Evolutionary conservation across 2,113 vertebrate species (phyloP), one percentile per base, ranked within the genome.

Genomic region (Tyrannus savana): DNA sequence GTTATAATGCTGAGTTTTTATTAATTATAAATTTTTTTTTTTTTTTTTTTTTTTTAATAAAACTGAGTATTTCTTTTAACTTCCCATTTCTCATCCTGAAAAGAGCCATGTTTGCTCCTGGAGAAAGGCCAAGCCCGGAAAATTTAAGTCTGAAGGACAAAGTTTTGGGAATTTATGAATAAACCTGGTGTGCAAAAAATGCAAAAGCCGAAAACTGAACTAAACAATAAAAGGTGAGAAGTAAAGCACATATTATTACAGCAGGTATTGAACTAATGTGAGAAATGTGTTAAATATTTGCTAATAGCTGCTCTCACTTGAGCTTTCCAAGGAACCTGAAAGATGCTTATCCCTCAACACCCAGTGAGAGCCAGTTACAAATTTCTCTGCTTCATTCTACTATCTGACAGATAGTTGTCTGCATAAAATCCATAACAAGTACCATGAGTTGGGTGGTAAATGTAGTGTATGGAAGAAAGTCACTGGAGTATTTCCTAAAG

Each of bases 41-140:
- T n/a, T n/a, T n/a, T n/a, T n/a, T n/a, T n/a, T 37, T 73, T 19
- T 11, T 73, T 60, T 30, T 7, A 31, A 27, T 81, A 50, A 82
- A 87, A 53, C n/a, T 12, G 1, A 67, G 3, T 33, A 39, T 87
- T 84, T 92, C 8, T 92, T 64, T 73, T 58, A 41, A 81, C 25
- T 68, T 64, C 5, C 19, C 6, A 0, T 83, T 82, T 68, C 46
- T 71, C 21, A 77, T 18, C 23, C 37, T 67, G 67, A 83, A 74
- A 92, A 73, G 10, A 58, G 10, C 15, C n/a, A 35, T 64, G 17
- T 58, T 85, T 84, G n/a, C 17, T 93, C 22, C 52, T 84, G 74
- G 77, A 73, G 13, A 87, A 90, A 53, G 33, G 37, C n/a, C 84
- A 93, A 79, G n/a, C 41, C 49, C 87, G 84, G 69, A 91, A 96